Base-by-base conservation (phyloP, 2,113 vertebrate species). In the Tauraco erythrolophus region DNA sequence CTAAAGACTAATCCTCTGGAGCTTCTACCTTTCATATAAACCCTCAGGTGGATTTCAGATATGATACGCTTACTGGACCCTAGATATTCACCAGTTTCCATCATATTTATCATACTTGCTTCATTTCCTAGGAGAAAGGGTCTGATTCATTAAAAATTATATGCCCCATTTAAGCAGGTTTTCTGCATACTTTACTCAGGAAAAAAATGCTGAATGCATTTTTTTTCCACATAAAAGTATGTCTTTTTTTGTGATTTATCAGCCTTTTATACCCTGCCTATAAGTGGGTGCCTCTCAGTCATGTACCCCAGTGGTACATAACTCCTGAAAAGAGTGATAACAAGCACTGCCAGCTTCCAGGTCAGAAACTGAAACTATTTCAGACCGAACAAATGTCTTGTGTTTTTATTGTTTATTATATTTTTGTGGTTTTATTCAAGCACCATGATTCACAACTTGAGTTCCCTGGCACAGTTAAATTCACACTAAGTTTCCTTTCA, bases 61-160 rank as follows among this genome's bases (percentile, higher is more conserved):
- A 84, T 39, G 81, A 81, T 92, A 68, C 88, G 96, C 95, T 97
- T 96, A 91, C 71, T 65, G 96, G 94, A 92, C 94, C 94, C 93
- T 95, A 70, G 77, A 45, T 93, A 95, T 89, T 96, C 97, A 94
- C 92, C 75, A 25, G 72, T 72, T 97, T 96, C 94, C 77, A 92
- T 94, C 93, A 91, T 98, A 98, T 98, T 97, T 97, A 98, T 98
- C 97, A 98, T 95, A 96, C 91, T 96, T 98, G 97, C 96, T 98
- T 98, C 97, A 97, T 98, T 98, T 98, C 98, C 88, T 64, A 96
- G 92, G 95, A 98, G 96, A 98, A 98, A 98, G 97, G 92, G 90
- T 91, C 98, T 98, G 97, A 98, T 96, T 98, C 97, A 98, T 98
- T 98, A 98, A 98, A 98, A 98, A 98, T 98, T 97, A 98, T 98